A percentile compares a stretch with the other conserved stretches of the same genome.
phyloP scores from a whole-genome alignment of 1,140 invertebrate species.

The Drosophila littoralis region DNA sequence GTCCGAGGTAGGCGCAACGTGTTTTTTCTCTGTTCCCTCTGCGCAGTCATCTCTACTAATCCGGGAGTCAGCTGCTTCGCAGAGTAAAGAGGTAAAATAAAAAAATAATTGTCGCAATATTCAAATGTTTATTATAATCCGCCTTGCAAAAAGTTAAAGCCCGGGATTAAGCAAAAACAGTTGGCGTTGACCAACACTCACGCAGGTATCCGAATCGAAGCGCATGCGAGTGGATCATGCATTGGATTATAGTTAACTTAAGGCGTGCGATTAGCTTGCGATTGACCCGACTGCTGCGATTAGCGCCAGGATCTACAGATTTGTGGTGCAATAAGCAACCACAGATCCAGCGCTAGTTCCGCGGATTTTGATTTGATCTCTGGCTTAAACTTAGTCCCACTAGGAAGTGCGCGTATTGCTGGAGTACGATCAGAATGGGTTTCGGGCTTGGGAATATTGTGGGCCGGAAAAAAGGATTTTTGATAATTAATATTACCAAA shows the following conservation, averaged over 20 bases:
- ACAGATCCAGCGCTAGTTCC: conserved; percentile 38
- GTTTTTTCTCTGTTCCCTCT: conserved; percentile 21
- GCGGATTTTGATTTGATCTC: conserved; percentile 60
- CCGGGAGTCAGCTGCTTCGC: conserved; percentile 55
- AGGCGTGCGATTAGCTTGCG: conserved; percentile 55
- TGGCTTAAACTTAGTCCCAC: conserved; percentile 46
- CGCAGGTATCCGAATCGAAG: conserved; percentile 15
- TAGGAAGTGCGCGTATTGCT: conserved; percentile 34
- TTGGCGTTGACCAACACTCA: conserved; percentile 35
- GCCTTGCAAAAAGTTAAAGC: conserved; percentile 62
- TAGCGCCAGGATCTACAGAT: conserved; percentile 53
- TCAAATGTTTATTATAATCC: conserved; percentile 51
- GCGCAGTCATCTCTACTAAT: conserved; percentile 30
- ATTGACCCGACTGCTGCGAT: conserved; percentile 37
- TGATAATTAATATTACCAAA: too few relatives aligned
- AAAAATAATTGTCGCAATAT: conserved; percentile 57
- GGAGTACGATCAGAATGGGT: not conserved
- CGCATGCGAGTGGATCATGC: conserved; percentile 44
- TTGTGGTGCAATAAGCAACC: conserved; percentile 66
- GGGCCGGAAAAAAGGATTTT: too few relatives aligned
- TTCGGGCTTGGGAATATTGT: not conserved
- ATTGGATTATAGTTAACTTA: conserved; percentile 76
- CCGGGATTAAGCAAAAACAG: conserved; percentile 68
- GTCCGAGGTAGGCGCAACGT: conserved; percentile 55
- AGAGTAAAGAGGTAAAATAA: conserved; percentile 68